Conservation (phyloP, 2,113 vertebrate genomes). For the Cyanocitta stelleri region DNA sequence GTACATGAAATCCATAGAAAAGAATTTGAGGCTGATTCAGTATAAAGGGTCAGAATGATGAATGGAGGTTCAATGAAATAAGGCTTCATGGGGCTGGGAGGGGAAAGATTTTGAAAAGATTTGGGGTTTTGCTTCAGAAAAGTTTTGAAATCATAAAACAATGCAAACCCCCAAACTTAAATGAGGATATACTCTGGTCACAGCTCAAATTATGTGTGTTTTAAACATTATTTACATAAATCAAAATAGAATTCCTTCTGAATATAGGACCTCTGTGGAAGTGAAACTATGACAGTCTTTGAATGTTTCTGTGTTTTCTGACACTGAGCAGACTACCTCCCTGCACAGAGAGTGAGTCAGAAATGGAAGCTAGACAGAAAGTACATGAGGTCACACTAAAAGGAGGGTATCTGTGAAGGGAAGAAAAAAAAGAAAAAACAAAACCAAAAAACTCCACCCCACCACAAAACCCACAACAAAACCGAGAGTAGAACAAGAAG, state of each 20-base stretch:
- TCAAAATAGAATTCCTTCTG: neutral
- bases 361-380: neutral
- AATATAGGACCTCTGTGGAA: neutral
- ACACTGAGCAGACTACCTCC: neutral
- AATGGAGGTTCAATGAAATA: neutral
- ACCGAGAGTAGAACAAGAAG: neutral
- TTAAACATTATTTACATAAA: neutral
- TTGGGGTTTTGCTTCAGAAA: neutral
- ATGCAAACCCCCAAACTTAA: rapidly evolving
- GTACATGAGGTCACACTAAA: neutral
- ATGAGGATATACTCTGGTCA: neutral
- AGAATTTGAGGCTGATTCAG: neutral
- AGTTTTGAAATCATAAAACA: neutral
- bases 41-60: neutral
- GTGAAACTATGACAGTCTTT: neutral
- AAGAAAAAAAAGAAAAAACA: neutral
- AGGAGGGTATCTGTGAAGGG: neutral
- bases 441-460: too few species aligned
- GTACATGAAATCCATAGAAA: neutral
- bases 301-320: neutral
- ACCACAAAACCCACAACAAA: neutral
- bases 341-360: neutral
- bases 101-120: neutral
- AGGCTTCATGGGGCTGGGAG: neutral
- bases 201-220: neutral